phyloP scores from a whole-genome alignment of 2,888 invertebrate species.

The Rhagium mordax region DNA sequence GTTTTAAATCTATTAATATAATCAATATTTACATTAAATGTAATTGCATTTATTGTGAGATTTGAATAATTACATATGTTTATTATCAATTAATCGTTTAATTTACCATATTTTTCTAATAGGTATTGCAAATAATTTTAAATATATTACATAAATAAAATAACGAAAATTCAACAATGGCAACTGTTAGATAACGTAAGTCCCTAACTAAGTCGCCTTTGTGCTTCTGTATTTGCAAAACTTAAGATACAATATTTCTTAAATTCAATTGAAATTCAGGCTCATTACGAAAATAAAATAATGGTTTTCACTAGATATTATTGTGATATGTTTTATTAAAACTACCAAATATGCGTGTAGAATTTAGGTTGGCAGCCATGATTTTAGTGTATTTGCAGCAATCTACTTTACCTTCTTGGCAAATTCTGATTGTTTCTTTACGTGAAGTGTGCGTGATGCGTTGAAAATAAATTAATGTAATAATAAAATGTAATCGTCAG shows the following conservation, averaged over 20 bases:
- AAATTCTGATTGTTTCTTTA: constrained; percentile 44
- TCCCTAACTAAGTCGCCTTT: not conserved
- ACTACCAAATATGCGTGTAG: not conserved
- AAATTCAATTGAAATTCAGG: not conserved
- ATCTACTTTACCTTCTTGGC: constrained; percentile 39
- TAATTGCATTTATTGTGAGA: too few species aligned
- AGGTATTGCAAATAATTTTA: not conserved
- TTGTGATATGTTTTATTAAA: not conserved
- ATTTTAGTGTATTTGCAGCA: not conserved
- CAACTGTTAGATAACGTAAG: not conserved
- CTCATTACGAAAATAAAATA: not conserved
- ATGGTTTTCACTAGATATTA: not conserved
- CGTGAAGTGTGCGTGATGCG: constrained; percentile 60
- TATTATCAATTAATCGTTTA: too few species aligned
- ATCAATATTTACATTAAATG: too few species aligned
- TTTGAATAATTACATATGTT: too few species aligned
- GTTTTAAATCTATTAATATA: too few species aligned
- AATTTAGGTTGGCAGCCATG: not conserved
- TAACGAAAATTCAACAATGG: not conserved
- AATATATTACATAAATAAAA: not conserved
- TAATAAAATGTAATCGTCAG: constrained; percentile 62
- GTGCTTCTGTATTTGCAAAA: not conserved
- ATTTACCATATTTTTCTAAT: too few species aligned
- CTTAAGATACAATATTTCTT: not conserved
- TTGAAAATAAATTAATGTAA: constrained; percentile 57